Base-by-base conservation (phyloP, 1,140 invertebrate genomes). In the Ceratina calcarata region DNA sequence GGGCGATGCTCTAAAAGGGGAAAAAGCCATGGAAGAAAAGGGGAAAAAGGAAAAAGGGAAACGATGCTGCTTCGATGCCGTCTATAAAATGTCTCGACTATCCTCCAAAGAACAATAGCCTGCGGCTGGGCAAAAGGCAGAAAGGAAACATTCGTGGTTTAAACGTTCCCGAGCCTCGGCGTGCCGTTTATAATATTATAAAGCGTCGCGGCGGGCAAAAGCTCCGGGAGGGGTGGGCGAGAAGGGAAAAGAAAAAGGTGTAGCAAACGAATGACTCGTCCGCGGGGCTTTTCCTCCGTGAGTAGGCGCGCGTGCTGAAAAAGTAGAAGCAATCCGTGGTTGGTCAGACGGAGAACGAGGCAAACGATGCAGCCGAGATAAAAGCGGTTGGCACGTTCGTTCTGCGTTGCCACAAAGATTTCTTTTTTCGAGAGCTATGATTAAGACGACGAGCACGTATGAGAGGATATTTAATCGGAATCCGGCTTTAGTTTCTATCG, bases 111-210 rank as follows among this genome's bases (percentile, higher is more conserved):
- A 55, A 79, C 79, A 79, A 84, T 68, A 65, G 37, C 20, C 13
- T 27, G 32, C 18, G 20, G 51, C 22, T 8, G 6, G 8, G 66
- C n/a, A n/a, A 71, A 13, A 22, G 20, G 72, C 15, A 61, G 24
- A 55, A 58, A 55, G 55, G 49, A 79, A 81, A 53, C 69, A 83
- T 69, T 74, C 76, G 58, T 64, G 58, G 65, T 79, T 83, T 70
- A 79, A 45, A 45, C 37, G 37, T 45, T 45, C 37, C 37, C 81
- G 60, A 76, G 55, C 53, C 65, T 79, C 66, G 60, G 69, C 60
- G 22, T 62, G 37, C 60, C 61, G 75, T 84, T 83, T 74, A 79
- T 70, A 83, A 79, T 84, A 84, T 83, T 74, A 67, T 61, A 68
- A 55, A 83, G 55, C 60, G 20, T 7, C 15, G 77, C 49, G 2